Percentiles rank a stretch among this genome's conserved stretches.
Evolutionary conservation across 1,140 invertebrate species (phyloP).

Genomic region (Asbolus verrucosus): DNA sequence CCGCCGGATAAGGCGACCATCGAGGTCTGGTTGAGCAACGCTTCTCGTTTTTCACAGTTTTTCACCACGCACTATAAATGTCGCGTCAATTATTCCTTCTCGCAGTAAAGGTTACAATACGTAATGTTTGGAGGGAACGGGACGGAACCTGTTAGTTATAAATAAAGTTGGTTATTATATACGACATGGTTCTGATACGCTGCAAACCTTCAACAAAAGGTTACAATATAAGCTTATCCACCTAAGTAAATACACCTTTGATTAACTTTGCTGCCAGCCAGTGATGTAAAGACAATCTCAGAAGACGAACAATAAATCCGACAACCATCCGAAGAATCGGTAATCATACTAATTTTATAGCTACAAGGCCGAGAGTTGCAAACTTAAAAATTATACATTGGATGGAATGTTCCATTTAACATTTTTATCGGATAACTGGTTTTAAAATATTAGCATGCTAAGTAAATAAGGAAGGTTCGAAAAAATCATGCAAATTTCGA

Average conservation of each 20-base stretch:
- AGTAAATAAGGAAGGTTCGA: no score
- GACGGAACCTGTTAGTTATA: slow-evolving; percentile 29
- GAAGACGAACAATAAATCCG: no score
- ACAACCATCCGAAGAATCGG: no score
- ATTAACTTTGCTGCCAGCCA: background rate
- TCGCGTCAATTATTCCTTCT: slow-evolving; percentile 35
- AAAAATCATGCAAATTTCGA: no score
- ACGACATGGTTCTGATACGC: slow-evolving; percentile 35
- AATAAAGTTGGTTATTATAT: slow-evolving; percentile 32
- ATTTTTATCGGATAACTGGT: no score
- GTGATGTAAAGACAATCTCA: no score
- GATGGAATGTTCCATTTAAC: no score
- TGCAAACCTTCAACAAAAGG: slow-evolving; percentile 32
- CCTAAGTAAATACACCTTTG: slow-evolving; percentile 16
- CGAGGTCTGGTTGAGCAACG: background rate
- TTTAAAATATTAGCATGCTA: no score
- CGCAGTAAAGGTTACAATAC: slow-evolving; percentile 29
- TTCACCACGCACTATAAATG: slow-evolving; percentile 29
- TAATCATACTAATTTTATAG: no score
- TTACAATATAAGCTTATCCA: slow-evolving; percentile 26
- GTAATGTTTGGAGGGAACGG: slow-evolving; percentile 19
- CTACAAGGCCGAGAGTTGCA: no score
- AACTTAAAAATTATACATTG: no score
- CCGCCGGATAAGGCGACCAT: slow-evolving; percentile 18
- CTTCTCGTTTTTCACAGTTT: slow-evolving; percentile 35